Base-by-base conservation (phyloP, 2,797 vertebrate species). In the Phrynocephalus forsythii region DNA sequence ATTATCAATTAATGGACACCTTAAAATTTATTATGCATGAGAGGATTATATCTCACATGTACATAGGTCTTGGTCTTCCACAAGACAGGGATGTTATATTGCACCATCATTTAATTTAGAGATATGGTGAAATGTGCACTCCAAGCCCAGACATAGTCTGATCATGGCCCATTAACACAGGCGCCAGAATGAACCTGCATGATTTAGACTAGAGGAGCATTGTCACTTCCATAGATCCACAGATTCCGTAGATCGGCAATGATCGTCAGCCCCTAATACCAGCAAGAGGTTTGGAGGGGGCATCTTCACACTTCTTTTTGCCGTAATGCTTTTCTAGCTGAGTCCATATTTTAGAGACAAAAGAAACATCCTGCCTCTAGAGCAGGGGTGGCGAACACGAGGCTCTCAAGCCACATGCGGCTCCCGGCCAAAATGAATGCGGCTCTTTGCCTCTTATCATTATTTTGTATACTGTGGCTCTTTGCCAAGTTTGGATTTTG, bases 101-200 rank as follows among this genome's bases (percentile, higher is more conserved):
- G 24, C 83, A 38, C 44, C 69, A 88, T 80, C 48, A 85, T 56
- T 80, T 75, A 88, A 84, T 88, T 5, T 71, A 84, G 67, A 79
- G 28, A 26, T 84, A 28, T 80, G 69, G 60, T 73, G 68, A 84
- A 79, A 83, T 44, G 10, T 28, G 73, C 38, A 73, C 78, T 77
- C 80, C 82, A 82, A 75, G 71, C 38, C 33, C 66, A 69, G 13
- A 66, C 26, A 73, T 86, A 73, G n/a, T 79, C 81, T 60, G 50
- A 63, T 75, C 30, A 5, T 84, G 9, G 22, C 9, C 68, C 10
- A 80, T 84, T 84, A 84, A 67, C 63, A 73, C 8, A 84, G 50
- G 48, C 38, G 4, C 15, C 33, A 8, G 24, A 28, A 28, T 20
- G n/a, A 84, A 80, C 56, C 84, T n/a, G 13, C 69, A 67, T 38